Conservation (phyloP, 2,113 vertebrate genomes). For the Prolemur simus region DNA sequence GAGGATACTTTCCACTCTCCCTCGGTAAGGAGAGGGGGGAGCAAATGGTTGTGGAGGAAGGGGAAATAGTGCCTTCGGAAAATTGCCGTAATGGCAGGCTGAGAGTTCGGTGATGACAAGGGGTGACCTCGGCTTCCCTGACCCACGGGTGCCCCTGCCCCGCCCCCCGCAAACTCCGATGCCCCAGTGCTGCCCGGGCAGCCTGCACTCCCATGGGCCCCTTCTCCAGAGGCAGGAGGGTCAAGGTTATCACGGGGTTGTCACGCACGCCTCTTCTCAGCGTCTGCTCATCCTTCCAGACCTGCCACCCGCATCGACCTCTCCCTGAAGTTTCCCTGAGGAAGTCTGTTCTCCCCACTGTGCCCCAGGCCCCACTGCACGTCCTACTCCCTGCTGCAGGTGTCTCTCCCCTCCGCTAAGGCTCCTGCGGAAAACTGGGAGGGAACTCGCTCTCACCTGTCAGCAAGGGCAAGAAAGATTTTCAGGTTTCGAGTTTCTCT, state of each 20-base stretch:
- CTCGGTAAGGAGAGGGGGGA: neutral
- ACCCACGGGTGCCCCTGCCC: rapidly evolving
- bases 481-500: neutral
- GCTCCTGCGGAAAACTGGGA: neutral
- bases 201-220: rapidly evolving
- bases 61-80: neutral
- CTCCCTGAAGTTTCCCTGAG: rapidly evolving
- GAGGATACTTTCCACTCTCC: no score
- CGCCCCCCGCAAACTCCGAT: neutral
- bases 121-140: neutral
- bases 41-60: rapidly evolving
- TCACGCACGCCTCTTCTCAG: neutral
- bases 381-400: neutral
- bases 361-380: rapidly evolving
- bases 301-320: no score
- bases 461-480: neutral
- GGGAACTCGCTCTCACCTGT: no score
- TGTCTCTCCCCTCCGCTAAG: no score
- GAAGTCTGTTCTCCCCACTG: no score
- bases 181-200: rapidly evolving
- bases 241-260: rapidly evolving
- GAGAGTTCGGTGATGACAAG: neutral
- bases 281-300: no score
- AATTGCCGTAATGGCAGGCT: neutral
- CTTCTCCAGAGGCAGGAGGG: neutral